Conservation (phyloP, 35 echinoderm and acorn worm species). For the Heliocidaris erythrogramma region DNA sequence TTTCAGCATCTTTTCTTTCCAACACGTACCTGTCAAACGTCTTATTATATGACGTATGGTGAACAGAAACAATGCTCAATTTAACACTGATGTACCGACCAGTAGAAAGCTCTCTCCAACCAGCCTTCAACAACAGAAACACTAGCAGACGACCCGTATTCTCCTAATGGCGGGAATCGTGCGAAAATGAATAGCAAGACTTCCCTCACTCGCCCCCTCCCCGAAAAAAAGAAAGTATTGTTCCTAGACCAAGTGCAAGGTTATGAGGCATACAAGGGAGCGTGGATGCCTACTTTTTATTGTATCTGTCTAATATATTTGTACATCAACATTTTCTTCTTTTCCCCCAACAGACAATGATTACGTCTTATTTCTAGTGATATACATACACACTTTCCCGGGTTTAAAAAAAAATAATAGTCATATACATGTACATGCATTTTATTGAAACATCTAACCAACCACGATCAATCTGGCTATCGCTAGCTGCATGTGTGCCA, state of each 20-base stretch:
- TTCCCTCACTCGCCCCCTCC: neutral
- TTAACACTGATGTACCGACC: neutral
- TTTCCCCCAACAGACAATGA: neutral
- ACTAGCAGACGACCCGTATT: neutral
- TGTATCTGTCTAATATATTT: neutral
- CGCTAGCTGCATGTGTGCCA: no score
- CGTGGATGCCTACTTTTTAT: neutral
- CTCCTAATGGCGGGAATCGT: neutral
- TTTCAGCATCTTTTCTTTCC: neutral
- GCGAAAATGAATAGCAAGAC: neutral
- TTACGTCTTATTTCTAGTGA: no score
- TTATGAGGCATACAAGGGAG: neutral
- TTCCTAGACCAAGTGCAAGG: no score
- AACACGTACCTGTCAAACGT: neutral
- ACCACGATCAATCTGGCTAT: neutral
- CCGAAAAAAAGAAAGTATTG: neutral
- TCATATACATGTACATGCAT: no score
- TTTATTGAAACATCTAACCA: neutral
- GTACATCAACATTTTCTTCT: neutral
- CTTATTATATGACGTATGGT: neutral
- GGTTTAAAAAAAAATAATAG: neutral
- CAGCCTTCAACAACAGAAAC: neutral
- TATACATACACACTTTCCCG: neutral
- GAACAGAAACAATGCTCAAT: neutral
- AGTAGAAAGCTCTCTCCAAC: neutral